Evolutionary conservation across 2,888 invertebrate genomes (phyloP), one percentile per base, ranked within the genome.

Genomic region (Drosophila greeni): DNA sequence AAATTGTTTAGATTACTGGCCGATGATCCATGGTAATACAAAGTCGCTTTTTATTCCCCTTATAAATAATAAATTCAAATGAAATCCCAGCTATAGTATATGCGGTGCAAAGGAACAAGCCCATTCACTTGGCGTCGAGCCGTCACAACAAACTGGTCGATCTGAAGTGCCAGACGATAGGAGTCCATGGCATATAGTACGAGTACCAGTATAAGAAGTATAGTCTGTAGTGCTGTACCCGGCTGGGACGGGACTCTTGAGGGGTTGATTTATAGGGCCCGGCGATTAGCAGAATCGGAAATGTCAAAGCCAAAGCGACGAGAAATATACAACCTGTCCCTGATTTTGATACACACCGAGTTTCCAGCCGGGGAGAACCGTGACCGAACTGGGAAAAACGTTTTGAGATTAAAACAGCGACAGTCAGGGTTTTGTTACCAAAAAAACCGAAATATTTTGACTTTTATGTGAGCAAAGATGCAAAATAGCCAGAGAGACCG

Each of bases 251-350:
- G n/a, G 39, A 20, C 58, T 68, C 80, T 74, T 58, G 40, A 53
- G 45, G 36, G n/a, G 26, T 72, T 84, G 73, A 84, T 80, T 80
- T 80, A 84, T 73, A 16, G 47, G 20, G 33, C 18, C 6, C 31
- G 31, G 64, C 74, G 84, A 84, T 84, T 76, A 76, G 57, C 55
- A 51, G 74, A 79, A 79, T 79, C 80, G 82, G 84, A 84, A 79
- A 82, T 69, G 79, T 82, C 55, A 59, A 66, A 56, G 56, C 60
- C 52, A 37, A 42, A 40, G 36, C 56, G 53, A 59, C 14, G 29
- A 40, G 49, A 68, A 70, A 80, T 82, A 72, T 80, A 80, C 80
- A 82, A 84, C 79, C 84, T 82, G 79, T 84, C 75, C 66, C 66
- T 70, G 80, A 79, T 76, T 84, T 76, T 67, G 66, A 66, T 70